Evolutionary conservation across 2,888 invertebrate species (phyloP).

Genomic region (Cheilosia impressa): DNA sequence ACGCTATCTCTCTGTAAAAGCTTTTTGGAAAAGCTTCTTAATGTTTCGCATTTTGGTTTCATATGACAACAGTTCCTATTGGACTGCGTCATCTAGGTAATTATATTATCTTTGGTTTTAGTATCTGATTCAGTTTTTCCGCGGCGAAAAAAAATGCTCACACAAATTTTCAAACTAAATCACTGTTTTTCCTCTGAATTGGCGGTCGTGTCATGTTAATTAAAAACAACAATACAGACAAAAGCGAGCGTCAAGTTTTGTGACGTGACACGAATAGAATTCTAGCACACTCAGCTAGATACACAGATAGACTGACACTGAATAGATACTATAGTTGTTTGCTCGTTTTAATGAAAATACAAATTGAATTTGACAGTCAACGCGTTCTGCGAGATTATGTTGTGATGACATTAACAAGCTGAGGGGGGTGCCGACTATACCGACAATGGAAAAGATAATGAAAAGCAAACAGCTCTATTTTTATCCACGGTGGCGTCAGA

Average conservation of each 20-base stretch:
- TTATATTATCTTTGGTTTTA: too few relatives aligned
- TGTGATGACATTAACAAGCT: slow-evolving; percentile 41
- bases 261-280: slow-evolving; percentile 52
- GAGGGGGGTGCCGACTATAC: background rate
- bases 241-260: slow-evolving; percentile 16
- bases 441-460: slow-evolving; percentile 57
- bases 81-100: too few relatives aligned
- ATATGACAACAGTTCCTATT: too few relatives aligned
- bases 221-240: slow-evolving; percentile 66
- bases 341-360: slow-evolving; percentile 65
- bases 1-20: too few relatives aligned
- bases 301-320: slow-evolving; percentile 14
- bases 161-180: slow-evolving; percentile 8
- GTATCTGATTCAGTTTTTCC: background rate
- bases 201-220: slow-evolving; percentile 62
- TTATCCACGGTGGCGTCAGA: background rate
- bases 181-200: slow-evolving; percentile 59
- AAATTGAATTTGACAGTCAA: slow-evolving; percentile 58
- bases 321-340: slow-evolving; percentile 38
- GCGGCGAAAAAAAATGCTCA: background rate
- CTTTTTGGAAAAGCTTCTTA: too few relatives aligned
- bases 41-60: too few relatives aligned
- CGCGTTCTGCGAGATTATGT: slow-evolving; percentile 44
- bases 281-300: slow-evolving; percentile 35
- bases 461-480: slow-evolving; percentile 57